Percentiles rank a stretch among this genome's conserved stretches.
Evolutionary conservation across 2,113 vertebrate genomes (phyloP).

Genomic region (Alaudala cheleensis): DNA sequence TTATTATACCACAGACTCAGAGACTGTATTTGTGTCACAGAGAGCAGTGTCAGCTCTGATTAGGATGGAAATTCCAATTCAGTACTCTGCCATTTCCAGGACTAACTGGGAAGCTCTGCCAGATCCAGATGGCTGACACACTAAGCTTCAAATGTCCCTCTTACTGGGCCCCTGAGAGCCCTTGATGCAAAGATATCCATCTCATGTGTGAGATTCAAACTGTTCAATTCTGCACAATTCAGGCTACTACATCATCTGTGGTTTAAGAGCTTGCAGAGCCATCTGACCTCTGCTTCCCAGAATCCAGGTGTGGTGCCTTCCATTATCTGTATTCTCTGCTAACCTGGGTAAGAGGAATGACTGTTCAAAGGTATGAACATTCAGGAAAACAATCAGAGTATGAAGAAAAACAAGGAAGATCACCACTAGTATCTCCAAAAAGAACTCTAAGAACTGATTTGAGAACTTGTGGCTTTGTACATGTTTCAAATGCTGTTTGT

Average conservation of each 20-base stretch:
- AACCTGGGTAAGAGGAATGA: background rate
- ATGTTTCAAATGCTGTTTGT: background rate
- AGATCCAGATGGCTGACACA: background rate
- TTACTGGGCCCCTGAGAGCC: background rate
- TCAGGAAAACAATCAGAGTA: background rate
- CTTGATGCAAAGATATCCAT: background rate
- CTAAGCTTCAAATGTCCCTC: background rate
- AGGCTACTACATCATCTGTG: background rate
- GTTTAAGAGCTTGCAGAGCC: background rate
- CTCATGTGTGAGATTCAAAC: background rate
- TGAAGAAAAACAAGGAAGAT: background rate
- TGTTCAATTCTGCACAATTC: background rate
- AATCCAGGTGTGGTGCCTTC: background rate
- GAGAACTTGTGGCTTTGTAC: background rate
- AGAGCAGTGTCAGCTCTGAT: background rate
- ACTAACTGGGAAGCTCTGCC: background rate
- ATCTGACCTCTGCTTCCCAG: background rate
- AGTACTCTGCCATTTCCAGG: background rate
- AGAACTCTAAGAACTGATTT: background rate
- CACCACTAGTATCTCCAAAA: background rate
- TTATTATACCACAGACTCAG: background rate
- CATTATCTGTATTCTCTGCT: background rate
- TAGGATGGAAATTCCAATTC: background rate
- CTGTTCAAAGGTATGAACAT: background rate
- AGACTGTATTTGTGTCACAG: background rate